phyloP scores from a whole-genome alignment of 2,797 vertebrate species.

The Poeciliopsis infans region DNA sequence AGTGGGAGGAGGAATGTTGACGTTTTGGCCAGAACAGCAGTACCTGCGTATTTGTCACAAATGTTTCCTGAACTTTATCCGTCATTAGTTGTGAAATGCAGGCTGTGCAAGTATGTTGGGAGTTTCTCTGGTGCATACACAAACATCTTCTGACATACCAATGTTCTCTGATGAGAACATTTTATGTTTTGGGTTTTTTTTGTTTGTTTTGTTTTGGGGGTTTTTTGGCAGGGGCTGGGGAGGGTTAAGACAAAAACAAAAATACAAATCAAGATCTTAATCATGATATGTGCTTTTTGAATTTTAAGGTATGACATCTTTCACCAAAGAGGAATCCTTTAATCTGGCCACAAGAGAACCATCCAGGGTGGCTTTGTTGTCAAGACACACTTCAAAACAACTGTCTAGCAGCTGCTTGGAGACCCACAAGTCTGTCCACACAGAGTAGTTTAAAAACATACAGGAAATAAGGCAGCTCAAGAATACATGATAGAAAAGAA shows the following conservation, averaged over 20 bases:
- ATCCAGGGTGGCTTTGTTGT: slow-evolving; percentile 54
- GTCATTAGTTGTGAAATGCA: slow-evolving; percentile 25
- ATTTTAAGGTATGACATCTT: slow-evolving; percentile 19
- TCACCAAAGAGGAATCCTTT: slow-evolving; percentile 39
- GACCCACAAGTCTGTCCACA: slow-evolving; percentile 13
- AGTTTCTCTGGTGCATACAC: background rate
- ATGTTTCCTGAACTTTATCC: slow-evolving; percentile 25
- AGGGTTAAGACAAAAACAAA: background rate
- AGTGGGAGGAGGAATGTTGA: slow-evolving; percentile 53
- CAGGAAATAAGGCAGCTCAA: background rate
- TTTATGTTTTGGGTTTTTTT: background rate
- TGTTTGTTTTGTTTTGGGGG: background rate
- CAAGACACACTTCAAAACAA: slow-evolving; percentile 62
- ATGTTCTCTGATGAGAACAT: slow-evolving; percentile 27
- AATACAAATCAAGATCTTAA: background rate
- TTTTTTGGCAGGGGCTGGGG: background rate
- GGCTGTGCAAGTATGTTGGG: slow-evolving; percentile 19
- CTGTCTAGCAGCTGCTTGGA: slow-evolving; percentile 53
- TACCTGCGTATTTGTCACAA: slow-evolving; percentile 39
- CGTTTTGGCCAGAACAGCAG: slow-evolving; percentile 10
- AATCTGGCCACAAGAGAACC: slow-evolving; percentile 33
- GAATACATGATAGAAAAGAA: background rate
- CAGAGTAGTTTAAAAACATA: background rate
- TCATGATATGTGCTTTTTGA: slow-evolving; percentile 21
- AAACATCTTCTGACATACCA: slow-evolving; percentile 28